These are phyloP conservation scores for Cephalopterus ornatus DNA, from an alignment of 2,113 vertebrate species.

Conservation along the genomic window DNA sequence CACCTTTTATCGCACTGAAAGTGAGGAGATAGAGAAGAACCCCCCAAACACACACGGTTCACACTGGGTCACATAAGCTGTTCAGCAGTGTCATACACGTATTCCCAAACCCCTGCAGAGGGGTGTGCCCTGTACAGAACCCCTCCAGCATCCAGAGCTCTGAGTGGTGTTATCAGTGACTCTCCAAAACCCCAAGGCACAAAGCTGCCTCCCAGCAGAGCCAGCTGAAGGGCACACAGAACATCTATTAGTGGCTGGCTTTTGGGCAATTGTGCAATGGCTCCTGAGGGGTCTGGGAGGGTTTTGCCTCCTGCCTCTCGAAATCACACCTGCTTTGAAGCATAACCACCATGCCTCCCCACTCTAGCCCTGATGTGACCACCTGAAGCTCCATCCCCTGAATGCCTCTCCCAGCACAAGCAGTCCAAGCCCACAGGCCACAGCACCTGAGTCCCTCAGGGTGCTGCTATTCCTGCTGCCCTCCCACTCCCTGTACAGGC, in stretches of 20 bases:
- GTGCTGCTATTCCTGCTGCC: background rate
- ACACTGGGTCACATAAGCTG: background rate
- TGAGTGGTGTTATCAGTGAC: background rate
- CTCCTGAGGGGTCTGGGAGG: background rate
- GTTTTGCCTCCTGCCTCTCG: background rate
- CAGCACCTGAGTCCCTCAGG: background rate
- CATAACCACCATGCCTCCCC: background rate
- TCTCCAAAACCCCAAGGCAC: background rate
- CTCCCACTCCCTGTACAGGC: background rate
- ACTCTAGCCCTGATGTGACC: background rate
- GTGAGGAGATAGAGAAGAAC: background rate
- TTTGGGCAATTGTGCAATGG: background rate
- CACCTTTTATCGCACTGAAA: background rate
- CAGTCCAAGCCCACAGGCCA: background rate
- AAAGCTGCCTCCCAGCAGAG: background rate
- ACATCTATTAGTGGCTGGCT: background rate
- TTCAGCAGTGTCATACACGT: background rate
- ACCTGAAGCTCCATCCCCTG: background rate
- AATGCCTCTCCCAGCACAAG: background rate
- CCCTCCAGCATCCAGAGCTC: background rate
- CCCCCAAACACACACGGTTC: background rate
- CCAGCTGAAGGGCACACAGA: background rate
- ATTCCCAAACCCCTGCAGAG: background rate
- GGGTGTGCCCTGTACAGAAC: background rate
- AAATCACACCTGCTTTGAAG: background rate